A percentile compares a stretch with the other conserved stretches of the same genome.
Evolutionary conservation across 2,797 vertebrate genomes (phyloP).

Genomic region (Tenualosa thibaudeaui): DNA sequence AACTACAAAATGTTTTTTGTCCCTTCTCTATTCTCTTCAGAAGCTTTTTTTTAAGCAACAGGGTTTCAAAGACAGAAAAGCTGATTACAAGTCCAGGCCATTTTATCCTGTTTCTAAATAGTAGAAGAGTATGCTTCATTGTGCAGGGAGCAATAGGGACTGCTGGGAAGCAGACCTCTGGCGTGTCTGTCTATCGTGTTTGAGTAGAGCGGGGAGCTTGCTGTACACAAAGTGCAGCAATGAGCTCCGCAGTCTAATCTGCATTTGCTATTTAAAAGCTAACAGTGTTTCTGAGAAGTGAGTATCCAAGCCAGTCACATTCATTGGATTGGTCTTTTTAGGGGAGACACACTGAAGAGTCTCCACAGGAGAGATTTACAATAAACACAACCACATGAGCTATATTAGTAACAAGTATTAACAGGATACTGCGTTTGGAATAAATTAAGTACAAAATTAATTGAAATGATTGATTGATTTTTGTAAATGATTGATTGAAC

Average conservation of each 20-base stretch:
- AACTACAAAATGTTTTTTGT: not conserved
- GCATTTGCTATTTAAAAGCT: slow-evolving; percentile 32
- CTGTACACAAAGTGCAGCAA: not conserved
- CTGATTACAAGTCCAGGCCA: slow-evolving; percentile 37
- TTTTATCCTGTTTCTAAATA: slow-evolving; percentile 30
- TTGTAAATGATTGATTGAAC: too few relatives aligned
- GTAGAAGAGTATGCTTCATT: slow-evolving; percentile 36
- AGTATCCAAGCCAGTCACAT: not conserved
- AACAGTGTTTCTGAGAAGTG: slow-evolving; percentile 33
- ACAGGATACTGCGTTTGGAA: too few relatives aligned
- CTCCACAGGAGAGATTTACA: not conserved
- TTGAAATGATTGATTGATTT: not conserved
- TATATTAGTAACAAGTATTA: not conserved
- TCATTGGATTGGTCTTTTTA: not conserved
- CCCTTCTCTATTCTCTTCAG: not conserved
- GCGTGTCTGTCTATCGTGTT: slow-evolving; percentile 9
- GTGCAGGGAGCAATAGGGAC: not conserved
- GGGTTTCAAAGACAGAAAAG: slow-evolving; percentile 34
- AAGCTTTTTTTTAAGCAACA: slow-evolving; percentile 7
- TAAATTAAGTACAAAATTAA: not conserved
- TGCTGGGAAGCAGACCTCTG: not conserved
- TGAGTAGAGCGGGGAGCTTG: slow-evolving; percentile 18
- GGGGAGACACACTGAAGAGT: not conserved
- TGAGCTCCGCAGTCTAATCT: slow-evolving; percentile 38
- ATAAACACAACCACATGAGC: not conserved